Evolutionary conservation across 2,113 vertebrate genomes (phyloP).

Genomic region (Poeciliopsis turrubarensis): DNA sequence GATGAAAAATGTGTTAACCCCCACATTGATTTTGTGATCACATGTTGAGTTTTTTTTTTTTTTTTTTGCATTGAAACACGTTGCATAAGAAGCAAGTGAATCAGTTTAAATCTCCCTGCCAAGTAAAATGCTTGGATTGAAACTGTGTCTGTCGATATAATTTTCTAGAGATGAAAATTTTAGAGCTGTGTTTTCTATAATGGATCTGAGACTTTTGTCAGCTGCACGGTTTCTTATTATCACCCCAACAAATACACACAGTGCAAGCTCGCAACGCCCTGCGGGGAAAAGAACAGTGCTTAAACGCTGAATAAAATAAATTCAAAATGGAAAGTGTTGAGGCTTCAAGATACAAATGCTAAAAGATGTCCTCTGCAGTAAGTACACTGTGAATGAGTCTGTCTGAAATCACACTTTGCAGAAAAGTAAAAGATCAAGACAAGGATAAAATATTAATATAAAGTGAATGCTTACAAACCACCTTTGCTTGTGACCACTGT

Average conservation of each 20-base stretch:
- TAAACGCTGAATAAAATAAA: slow-evolving; percentile 48
- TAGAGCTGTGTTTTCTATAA: slow-evolving; percentile 82
- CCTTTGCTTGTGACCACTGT: background rate
- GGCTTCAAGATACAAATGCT: slow-evolving; percentile 56
- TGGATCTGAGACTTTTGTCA: slow-evolving; percentile 84
- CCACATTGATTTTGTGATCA: slow-evolving; percentile 9
- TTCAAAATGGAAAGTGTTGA: slow-evolving; percentile 55
- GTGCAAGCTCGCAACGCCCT: slow-evolving; percentile 54
- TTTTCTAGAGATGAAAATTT: slow-evolving; percentile 79
- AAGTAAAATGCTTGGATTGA: slow-evolving; percentile 62
- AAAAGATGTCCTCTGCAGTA: slow-evolving; percentile 38
- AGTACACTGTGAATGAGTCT: slow-evolving; percentile 35
- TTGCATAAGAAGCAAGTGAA: background rate
- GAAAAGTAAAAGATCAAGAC: slow-evolving; percentile 21
- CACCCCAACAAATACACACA: slow-evolving; percentile 76
- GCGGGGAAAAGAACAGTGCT: slow-evolving; percentile 45
- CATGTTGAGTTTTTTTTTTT: background rate
- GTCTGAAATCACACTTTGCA: slow-evolving; percentile 17
- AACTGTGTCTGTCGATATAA: slow-evolving; percentile 80
- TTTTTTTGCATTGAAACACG: background rate
- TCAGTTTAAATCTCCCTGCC: slow-evolving; percentile 59
- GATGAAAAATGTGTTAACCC: background rate
- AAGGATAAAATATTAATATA: slow-evolving; percentile 19
- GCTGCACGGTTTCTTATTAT: slow-evolving; percentile 78
- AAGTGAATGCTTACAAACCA: slow-evolving; percentile 19